These are phyloP conservation scores for Andricus grossulariae DNA, from an alignment of 1,140 invertebrate species.

Conservation along the genomic window DNA sequence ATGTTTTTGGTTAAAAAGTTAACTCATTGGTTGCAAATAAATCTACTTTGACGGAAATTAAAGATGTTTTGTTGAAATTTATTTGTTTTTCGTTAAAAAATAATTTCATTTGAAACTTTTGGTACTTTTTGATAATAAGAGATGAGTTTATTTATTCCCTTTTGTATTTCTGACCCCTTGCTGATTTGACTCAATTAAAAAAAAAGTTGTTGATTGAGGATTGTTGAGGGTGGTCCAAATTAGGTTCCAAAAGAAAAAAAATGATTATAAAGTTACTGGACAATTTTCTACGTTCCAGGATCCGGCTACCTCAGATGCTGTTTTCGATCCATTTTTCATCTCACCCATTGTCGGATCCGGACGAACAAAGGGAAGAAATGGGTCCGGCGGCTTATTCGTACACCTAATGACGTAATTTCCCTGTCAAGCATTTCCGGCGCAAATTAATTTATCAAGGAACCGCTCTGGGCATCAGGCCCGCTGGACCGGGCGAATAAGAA, in stretches of 20 bases:
- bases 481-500: not conserved
- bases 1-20: too few relatives aligned
- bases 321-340: not conserved
- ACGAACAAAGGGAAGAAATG: conserved; percentile 14
- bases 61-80: too few relatives aligned
- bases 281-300: conserved; percentile 18
- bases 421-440: conserved; percentile 67
- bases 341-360: conserved; percentile 27
- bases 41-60: too few relatives aligned
- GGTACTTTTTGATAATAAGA: too few relatives aligned
- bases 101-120: too few relatives aligned
- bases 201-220: not conserved
- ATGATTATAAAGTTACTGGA: not conserved
- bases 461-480: not conserved
- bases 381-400: conserved; percentile 25
- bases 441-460: conserved; percentile 70
- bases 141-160: too few relatives aligned
- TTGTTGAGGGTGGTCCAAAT: too few relatives aligned
- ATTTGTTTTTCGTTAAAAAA: too few relatives aligned
- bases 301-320: not conserved
- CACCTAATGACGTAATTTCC: conserved; percentile 67
- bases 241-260: not conserved
- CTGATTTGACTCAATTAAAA: not conserved
- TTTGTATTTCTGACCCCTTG: not conserved
- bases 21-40: too few relatives aligned